phyloP scores from a whole-genome alignment of 2,797 vertebrate genomes.

The Hypotaenidia okinawae region DNA sequence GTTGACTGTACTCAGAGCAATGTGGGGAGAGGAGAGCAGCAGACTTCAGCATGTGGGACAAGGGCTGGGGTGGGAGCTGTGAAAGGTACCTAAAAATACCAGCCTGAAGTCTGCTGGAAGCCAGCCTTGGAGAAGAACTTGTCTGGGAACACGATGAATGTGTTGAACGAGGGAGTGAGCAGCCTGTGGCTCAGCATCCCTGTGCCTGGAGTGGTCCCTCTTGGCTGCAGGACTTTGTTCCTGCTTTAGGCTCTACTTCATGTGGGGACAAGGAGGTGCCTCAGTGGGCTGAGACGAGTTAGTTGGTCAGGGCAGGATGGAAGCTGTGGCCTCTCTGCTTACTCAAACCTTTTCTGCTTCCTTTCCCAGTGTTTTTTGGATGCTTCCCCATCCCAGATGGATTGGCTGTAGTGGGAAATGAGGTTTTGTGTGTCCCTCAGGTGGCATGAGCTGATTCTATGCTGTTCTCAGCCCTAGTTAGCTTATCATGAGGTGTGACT shows the following conservation, averaged over 20 bases:
- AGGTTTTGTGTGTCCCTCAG: neutral
- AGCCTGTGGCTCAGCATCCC: neutral
- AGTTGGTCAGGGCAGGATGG: neutral
- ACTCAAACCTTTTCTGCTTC: neutral
- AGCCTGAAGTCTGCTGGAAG: neutral
- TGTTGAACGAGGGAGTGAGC: neutral
- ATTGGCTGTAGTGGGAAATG: neutral
- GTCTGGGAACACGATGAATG: neutral
- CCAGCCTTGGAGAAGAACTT: neutral
- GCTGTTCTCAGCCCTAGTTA: neutral
- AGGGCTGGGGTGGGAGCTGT: neutral
- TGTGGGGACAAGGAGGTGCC: neutral
- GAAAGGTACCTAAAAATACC: neutral
- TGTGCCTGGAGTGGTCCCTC: neutral
- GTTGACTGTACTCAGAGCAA: rapidly evolving
- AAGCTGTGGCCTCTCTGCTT: neutral
- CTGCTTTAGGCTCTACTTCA: neutral
- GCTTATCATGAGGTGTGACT: neutral
- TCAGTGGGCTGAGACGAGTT: neutral
- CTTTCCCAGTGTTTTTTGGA: neutral
- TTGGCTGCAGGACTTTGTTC: neutral
- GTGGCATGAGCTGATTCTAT: rapidly evolving
- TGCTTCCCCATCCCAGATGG: neutral
- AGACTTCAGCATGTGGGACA: rapidly evolving
- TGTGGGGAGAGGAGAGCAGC: neutral